phyloP scores from a whole-genome alignment of 2,797 vertebrate species.

The Parotocinclus haroldoi region DNA sequence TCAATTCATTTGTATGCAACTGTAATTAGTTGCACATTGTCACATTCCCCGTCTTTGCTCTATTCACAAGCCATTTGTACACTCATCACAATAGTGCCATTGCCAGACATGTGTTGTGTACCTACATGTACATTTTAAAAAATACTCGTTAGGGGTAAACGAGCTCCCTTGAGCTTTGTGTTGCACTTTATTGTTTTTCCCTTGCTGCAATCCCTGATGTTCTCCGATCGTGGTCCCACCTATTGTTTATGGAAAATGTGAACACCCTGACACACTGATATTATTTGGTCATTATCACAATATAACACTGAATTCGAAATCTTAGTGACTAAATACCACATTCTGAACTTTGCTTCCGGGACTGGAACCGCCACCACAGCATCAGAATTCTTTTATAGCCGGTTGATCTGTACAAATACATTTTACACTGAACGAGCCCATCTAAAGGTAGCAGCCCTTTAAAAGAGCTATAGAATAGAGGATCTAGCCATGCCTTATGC shows the following conservation, averaged over 20 bases:
- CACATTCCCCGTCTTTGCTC: too few species aligned
- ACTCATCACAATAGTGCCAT: too few species aligned
- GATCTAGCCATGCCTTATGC: neutral
- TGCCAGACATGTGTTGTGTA: too few species aligned
- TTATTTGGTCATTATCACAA: neutral
- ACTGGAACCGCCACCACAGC: too few species aligned
- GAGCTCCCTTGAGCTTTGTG: slow-evolving; percentile 11
- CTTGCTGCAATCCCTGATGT: slow-evolving; percentile 31
- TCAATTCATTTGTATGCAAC: too few species aligned
- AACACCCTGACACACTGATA: neutral
- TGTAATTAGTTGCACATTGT: too few species aligned
- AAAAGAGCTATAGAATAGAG: neutral
- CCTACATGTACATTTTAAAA: neutral
- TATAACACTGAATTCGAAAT: too few species aligned
- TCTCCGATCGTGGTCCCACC: neutral
- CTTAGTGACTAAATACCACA: too few species aligned
- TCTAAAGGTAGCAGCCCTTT: neutral
- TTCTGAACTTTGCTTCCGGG: too few species aligned
- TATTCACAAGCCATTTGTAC: too few species aligned
- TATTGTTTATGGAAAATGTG: slow-evolving; percentile 8
- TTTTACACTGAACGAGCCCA: neutral
- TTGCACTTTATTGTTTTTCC: slow-evolving; percentile 27
- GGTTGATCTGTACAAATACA: neutral
- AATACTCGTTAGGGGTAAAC: neutral
- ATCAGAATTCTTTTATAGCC: too few species aligned